Base-by-base conservation (phyloP, 2,888 invertebrate species). In the Lepetodrilus schrolli region DNA sequence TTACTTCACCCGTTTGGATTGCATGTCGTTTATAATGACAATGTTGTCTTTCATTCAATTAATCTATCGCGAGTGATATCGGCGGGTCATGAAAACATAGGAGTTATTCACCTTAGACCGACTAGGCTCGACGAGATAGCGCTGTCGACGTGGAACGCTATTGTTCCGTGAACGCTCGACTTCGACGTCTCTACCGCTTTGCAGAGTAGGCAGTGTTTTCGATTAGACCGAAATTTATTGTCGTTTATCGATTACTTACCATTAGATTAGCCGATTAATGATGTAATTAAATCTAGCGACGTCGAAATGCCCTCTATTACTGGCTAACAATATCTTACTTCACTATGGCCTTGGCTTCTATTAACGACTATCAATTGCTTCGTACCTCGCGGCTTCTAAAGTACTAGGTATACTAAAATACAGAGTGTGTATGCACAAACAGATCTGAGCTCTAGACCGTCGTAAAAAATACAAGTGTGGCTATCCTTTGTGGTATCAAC, bases 201-300 rank as follows among this genome's bases (percentile, higher is more conserved):
- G 43, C 43, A n/a, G 43, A 13, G 43, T 13, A 43, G 43, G 43
- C 43, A 17, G 17, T 43, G 43, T 17, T 17, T 43, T 43, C 43
- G 43, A 43, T 34, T 30, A 34, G 58, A 58, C 30, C 8, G 4
- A 30, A 58, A 10, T 30, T 30, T 58, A 58, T 58, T 58, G 58
- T 34, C 17, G 10, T 4, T 10, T 13, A 58, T 58, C 58, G 58
- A 58, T 58, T 58, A 58, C 58, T n/a, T 58, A 34, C 58, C 58
- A 58, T 58, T 58, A n/a, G 58, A 58, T 58, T 58, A 34, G n/a
- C 58, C 21, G 13, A 58, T n/a, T 58, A 58, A 58, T n/a, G 30
- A 26, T 34, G 34, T 21, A 30, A 58, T 58, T 58, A 58, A 34
- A 58, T 58, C 58, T 13, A 21, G 34, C 26, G 5, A 21, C 30